A percentile compares a stretch with the other conserved stretches of the same genome.
phyloP scores from a whole-genome alignment of 2,888 invertebrate species.

The Epinotia ramella region DNA sequence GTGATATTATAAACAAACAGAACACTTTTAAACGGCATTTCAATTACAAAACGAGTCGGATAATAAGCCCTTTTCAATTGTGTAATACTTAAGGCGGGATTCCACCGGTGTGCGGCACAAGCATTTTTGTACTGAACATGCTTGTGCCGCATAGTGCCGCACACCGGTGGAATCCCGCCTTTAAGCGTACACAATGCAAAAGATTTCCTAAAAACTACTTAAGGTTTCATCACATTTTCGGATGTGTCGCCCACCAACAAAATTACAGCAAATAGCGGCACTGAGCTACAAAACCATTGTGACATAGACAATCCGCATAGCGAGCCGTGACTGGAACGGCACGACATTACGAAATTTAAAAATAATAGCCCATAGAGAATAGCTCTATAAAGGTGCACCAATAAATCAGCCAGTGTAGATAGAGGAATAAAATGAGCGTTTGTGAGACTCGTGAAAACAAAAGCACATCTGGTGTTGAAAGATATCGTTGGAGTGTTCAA shows the following conservation, averaged over 20 bases:
- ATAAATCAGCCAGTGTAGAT: slow-evolving; percentile 21
- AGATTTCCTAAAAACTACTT: slow-evolving; percentile 36
- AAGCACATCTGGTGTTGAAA: slow-evolving; percentile 20
- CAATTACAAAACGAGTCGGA: neutral
- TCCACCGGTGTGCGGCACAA: no score
- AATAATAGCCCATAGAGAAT: slow-evolving; percentile 38
- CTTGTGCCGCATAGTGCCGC: no score
- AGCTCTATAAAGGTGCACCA: slow-evolving; percentile 28
- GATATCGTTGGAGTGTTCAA: slow-evolving; percentile 10
- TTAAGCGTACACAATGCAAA: slow-evolving; percentile 10
- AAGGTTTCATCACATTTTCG: slow-evolving; percentile 46
- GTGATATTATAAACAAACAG: no score
- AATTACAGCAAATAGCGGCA: slow-evolving; percentile 46
- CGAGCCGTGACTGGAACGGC: slow-evolving; percentile 41
- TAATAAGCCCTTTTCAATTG: neutral
- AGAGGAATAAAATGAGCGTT: slow-evolving; percentile 8
- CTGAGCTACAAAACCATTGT: slow-evolving; percentile 46
- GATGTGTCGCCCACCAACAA: slow-evolving; percentile 39
- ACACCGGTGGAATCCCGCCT: no score
- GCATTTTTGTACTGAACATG: no score
- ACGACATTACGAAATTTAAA: slow-evolving; percentile 35
- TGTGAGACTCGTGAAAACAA: slow-evolving; percentile 17
- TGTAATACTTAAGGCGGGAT: no score
- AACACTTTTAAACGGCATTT: neutral
- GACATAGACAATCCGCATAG: slow-evolving; percentile 38